A percentile compares a stretch with the other conserved stretches of the same genome.
Evolutionary conservation across 1,140 invertebrate species (phyloP).

Genomic region (Calephelis nemesis): DNA sequence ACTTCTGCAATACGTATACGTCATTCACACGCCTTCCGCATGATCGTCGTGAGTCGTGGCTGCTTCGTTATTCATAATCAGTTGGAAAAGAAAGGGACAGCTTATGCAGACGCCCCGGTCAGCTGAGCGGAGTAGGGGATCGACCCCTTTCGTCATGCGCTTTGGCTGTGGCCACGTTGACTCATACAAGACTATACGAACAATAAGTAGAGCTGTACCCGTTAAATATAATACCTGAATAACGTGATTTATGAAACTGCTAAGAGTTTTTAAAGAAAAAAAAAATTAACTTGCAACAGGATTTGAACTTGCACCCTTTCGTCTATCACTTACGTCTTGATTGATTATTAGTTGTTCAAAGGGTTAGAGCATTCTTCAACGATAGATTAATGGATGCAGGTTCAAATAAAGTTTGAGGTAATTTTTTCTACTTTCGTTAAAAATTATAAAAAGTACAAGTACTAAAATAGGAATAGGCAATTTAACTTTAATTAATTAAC

Average conservation of each 20-base stretch:
- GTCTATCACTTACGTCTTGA: too few relatives aligned
- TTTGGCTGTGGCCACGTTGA: conserved; percentile 19
- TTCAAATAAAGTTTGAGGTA: too few relatives aligned
- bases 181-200: conserved; percentile 3
- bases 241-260: background rate
- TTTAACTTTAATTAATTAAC: too few relatives aligned
- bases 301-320: too few relatives aligned
- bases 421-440: too few relatives aligned
- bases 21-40: conserved; percentile 15
- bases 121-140: conserved; percentile 20
- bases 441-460: too few relatives aligned
- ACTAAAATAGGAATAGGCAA: too few relatives aligned
- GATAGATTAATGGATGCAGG: too few relatives aligned
- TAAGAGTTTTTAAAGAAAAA: background rate
- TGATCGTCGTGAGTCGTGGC: background rate
- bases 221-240: background rate
- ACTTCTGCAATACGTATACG: conserved; percentile 1
- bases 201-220: background rate
- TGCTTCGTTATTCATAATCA: conserved; percentile 3
- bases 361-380: too few relatives aligned
- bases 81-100: conserved; percentile 2
- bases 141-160: conserved; percentile 20
- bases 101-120: conserved; percentile 4
- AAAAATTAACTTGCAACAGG: background rate
- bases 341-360: too few relatives aligned